Evolutionary conservation across 2,113 vertebrate genomes (phyloP).

Genomic region (Athene noctua): DNA sequence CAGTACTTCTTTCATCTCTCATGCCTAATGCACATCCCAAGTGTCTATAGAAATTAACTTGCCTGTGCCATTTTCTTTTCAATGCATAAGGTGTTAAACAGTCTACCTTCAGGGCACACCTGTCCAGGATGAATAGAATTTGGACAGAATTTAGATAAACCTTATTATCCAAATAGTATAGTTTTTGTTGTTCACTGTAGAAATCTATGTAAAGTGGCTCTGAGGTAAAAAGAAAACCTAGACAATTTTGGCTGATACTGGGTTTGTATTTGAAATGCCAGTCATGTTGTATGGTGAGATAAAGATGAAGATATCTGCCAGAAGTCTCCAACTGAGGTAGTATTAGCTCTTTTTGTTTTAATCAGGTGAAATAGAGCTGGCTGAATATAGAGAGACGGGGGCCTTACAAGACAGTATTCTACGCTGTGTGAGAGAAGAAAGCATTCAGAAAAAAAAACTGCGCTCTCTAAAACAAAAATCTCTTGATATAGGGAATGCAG

Average conservation of each 20-base stretch:
- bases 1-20: background rate
- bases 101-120: background rate
- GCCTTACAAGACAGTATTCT: conserved; percentile 94
- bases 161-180: background rate
- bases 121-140: background rate
- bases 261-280: conserved; percentile 5
- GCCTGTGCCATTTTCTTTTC: background rate
- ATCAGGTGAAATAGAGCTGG: conserved; percentile 97
- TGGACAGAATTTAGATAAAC: background rate
- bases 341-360: conserved; percentile 78
- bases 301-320: conserved; percentile 19
- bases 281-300: background rate
- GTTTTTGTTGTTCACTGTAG: background rate
- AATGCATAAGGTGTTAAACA: background rate
- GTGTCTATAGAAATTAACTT: background rate
- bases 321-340: conserved; percentile 61
- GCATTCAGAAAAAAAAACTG: conserved; percentile 92
- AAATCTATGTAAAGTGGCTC: background rate
- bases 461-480: conserved; percentile 99
- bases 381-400: conserved; percentile 92
- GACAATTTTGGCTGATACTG: conserved; percentile 1
- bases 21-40: background rate
- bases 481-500: conserved; percentile 97
- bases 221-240: conserved; percentile 1
- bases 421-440: conserved; percentile 92